Base-by-base conservation (phyloP, 1,140 invertebrate genomes). In the Trachymyrmex septentrionalis region DNA sequence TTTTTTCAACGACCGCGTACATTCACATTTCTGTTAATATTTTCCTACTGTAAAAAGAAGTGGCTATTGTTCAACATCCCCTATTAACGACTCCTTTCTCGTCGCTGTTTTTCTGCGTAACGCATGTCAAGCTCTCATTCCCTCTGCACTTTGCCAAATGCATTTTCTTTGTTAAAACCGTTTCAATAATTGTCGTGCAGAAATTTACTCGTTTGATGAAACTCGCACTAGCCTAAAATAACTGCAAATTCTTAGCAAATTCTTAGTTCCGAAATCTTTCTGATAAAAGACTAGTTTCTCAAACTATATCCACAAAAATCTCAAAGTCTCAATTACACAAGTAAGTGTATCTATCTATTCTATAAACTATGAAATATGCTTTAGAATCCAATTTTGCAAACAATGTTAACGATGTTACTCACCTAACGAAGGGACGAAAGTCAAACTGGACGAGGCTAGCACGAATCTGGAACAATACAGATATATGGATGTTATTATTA, bases 381-480 rank as follows among this genome's bases (percentile, higher is more conserved):
- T 75, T 27, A 14, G 38, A 59, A 82, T 75, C 55, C 12, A 55
- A 34, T 75, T 48, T 48, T 4, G 14, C 55, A 24, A 84, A 61
- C 14, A n/a, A 63, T 64, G 63, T 88, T 82, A 86, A 82, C 38
- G 61, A 67, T 48, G 64, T 72, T 73, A 89, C 87, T 91, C 75
- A 91, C 89, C 88, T 81, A 73, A 88, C 76, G 53, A 84, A 61
- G 63, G 82, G 50, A 90, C 76, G 53, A 78, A 80, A 85, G 71
- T 80, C 64, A 88, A 69, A 48, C 73, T 75, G 88, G 88, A 89
- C 88, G 77, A 73, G 88, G 88, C 66, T 78, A 86, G 66, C 78
- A 61, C 72, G 66, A 87, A 89, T 89, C 88, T 90, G 88, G 48
- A 90, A 90, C 88, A 89, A 88, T 55, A 73, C 30, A 84, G 86